A percentile compares a stretch with the other conserved stretches of the same genome.
phyloP scores from a whole-genome alignment of 2,888 invertebrate species.

The Bruchidius siliquastri region DNA sequence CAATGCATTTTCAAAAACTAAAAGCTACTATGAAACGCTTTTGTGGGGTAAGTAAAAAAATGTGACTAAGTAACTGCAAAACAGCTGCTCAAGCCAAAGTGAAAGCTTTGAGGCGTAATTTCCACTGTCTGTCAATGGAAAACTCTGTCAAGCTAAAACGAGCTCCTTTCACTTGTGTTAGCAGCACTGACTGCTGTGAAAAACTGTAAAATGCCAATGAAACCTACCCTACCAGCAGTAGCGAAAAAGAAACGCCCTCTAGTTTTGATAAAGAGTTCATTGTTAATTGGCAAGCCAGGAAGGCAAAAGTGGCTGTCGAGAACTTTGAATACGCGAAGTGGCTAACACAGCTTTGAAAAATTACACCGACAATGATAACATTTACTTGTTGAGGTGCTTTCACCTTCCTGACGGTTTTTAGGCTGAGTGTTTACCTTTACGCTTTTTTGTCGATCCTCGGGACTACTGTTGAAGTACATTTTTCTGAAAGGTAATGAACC shows the following conservation, averaged over 20 bases:
- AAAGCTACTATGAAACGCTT: no score
- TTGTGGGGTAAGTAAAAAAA: no score
- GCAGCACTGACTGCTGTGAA: background rate
- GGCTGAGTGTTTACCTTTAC: background rate
- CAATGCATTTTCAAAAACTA: no score
- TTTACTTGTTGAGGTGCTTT: background rate
- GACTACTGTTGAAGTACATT: no score
- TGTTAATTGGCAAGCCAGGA: conserved; percentile 31
- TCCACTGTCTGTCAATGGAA: background rate
- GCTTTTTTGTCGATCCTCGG: background rate
- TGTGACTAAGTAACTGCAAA: no score
- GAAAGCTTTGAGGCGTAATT: background rate
- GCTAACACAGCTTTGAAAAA: conserved; percentile 4
- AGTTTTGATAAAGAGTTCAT: conserved; percentile 27
- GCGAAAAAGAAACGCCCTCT: conserved; percentile 14
- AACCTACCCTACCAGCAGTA: background rate
- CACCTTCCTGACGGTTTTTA: background rate
- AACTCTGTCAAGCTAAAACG: background rate
- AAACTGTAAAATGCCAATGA: background rate
- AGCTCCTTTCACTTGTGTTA: background rate
- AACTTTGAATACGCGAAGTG: conserved; percentile 6
- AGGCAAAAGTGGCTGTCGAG: conserved; percentile 21
- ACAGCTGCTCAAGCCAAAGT: background rate
- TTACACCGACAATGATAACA: background rate
- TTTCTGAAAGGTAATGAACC: no score